phyloP scores from a whole-genome alignment of 2,113 vertebrate species.

The Hiodon alosoides region DNA sequence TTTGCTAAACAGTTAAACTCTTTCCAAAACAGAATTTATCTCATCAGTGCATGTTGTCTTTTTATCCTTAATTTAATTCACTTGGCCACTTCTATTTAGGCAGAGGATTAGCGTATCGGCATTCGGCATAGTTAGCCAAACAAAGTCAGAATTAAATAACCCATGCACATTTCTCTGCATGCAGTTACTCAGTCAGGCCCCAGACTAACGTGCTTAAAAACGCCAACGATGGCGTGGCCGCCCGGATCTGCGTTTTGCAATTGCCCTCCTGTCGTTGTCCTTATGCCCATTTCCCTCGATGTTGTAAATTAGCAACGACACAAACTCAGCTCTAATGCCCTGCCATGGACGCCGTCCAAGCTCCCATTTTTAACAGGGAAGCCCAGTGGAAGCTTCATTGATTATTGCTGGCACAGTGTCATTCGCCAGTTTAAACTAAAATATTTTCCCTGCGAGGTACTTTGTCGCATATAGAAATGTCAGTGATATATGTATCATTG shows the following conservation, averaged over 20 bases:
- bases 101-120: background rate
- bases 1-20: too few relatives aligned
- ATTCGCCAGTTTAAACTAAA: slow-evolving; percentile 24
- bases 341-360: slow-evolving; percentile 68
- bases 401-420: slow-evolving; percentile 67
- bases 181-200: slow-evolving; percentile 6
- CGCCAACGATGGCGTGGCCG: slow-evolving; percentile 51
- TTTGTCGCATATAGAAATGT: background rate
- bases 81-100: too few relatives aligned
- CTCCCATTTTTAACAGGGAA: slow-evolving; percentile 50
- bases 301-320: slow-evolving; percentile 75
- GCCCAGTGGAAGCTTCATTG: slow-evolving; percentile 67
- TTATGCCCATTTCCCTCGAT: slow-evolving; percentile 68
- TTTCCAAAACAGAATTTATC: too few relatives aligned
- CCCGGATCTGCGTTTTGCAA: slow-evolving; percentile 19
- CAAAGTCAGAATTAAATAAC: background rate
- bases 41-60: too few relatives aligned
- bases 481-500: background rate
- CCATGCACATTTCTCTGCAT: background rate
- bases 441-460: background rate
- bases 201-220: slow-evolving; percentile 32
- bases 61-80: too few relatives aligned
- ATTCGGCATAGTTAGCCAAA: background rate
- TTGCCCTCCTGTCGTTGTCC: slow-evolving; percentile 56
- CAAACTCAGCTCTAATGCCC: slow-evolving; percentile 71